Conservation (phyloP, 64 coral and sea anemone species). For the Cladopsammia gracilis region DNA sequence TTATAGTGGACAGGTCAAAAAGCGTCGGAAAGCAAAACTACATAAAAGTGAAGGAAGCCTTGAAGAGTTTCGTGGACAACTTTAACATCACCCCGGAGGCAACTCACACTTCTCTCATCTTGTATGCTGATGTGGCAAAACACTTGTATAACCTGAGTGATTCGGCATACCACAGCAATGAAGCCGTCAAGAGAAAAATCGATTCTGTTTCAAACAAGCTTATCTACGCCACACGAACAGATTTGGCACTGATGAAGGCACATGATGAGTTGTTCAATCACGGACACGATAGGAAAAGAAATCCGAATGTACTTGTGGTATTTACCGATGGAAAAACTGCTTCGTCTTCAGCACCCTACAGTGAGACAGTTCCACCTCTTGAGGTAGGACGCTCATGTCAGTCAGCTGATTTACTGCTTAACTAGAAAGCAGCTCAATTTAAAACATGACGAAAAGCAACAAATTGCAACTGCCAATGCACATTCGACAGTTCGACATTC, state of each 20-base stretch:
- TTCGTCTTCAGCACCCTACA: constrained; percentile 1
- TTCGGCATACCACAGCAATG: not conserved
- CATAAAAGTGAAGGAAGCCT: not conserved
- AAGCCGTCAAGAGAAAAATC: not conserved
- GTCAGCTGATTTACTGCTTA: no score
- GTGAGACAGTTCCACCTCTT: constrained; percentile 28
- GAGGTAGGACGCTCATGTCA: not conserved
- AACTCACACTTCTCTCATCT: constrained; percentile 19
- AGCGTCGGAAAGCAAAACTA: constrained; percentile 2
- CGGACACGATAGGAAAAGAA: not conserved
- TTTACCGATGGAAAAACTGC: constrained; percentile 32
- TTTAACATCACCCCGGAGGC: not conserved
- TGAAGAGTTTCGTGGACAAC: constrained; percentile 9
- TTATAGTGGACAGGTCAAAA: constrained; percentile 42
- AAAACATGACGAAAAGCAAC: no score
- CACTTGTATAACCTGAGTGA: constrained; percentile 13
- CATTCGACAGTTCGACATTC: no score
- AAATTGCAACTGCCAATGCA: no score
- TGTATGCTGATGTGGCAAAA: not conserved
- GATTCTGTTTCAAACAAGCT: not conserved
- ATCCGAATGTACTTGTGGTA: constrained; percentile 1
- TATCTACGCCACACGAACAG: not conserved
- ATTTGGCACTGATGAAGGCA: constrained; percentile 19
- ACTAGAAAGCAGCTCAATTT: no score
- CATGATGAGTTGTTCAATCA: not conserved